Evolutionary conservation across 2,888 invertebrate species (phyloP).

Genomic region (Polyommatus icarus): DNA sequence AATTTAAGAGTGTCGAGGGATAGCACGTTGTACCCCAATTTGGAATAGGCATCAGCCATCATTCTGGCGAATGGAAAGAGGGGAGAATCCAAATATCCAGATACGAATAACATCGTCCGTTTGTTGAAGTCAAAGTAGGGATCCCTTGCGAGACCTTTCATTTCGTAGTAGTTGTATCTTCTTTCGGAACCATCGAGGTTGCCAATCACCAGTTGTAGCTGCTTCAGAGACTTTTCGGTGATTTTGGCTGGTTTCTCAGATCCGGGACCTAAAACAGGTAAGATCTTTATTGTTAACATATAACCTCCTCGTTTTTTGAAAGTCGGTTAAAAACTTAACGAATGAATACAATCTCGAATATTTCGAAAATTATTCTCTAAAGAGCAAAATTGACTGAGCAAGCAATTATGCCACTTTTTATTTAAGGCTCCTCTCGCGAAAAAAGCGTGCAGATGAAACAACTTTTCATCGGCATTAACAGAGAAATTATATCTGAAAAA

Average conservation of each 20-base stretch:
- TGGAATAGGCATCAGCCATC: slow-evolving; percentile 49
- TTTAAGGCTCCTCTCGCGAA: no score
- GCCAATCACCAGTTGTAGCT: background rate
- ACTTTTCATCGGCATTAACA: no score
- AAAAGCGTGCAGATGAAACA: no score
- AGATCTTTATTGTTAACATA: background rate
- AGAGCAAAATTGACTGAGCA: no score
- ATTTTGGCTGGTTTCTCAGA: slow-evolving; percentile 5
- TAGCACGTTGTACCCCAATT: slow-evolving; percentile 49
- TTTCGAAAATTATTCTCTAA: no score
- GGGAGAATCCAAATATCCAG: slow-evolving; percentile 60
- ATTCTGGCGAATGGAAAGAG: slow-evolving; percentile 46
- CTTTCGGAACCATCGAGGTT: background rate
- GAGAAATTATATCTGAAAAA: no score
- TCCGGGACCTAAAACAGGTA: slow-evolving; percentile 6
- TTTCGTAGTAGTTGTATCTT: slow-evolving; percentile 57
- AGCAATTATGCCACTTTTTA: no score
- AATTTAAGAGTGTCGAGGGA: slow-evolving; percentile 40
- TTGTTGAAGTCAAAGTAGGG: slow-evolving; percentile 49
- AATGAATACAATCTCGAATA: no score
- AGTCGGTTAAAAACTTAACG: no score
- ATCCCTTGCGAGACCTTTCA: slow-evolving; percentile 51
- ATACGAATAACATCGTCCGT: slow-evolving; percentile 56
- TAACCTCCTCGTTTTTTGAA: no score
- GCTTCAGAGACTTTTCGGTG: slow-evolving; percentile 6